These are phyloP conservation scores for Aeoliscus strigatus DNA, from an alignment of 2,797 vertebrate genomes.

Conservation along the genomic window DNA sequence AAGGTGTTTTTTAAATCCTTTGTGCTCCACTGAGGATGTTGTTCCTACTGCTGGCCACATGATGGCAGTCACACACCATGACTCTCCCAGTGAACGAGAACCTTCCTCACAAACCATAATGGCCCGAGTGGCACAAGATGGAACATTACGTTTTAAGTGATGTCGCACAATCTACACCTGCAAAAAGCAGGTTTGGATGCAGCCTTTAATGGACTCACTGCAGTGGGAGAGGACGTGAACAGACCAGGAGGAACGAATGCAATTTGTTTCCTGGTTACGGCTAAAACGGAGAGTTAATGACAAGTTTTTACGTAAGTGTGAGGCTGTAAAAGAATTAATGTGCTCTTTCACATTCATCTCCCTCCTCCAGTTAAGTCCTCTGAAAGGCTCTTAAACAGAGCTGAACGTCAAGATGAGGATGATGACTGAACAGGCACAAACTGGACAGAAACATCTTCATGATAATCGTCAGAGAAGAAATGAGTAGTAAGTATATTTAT, in stretches of 20 bases:
- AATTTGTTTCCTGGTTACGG: conserved; percentile 42
- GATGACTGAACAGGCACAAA: too few relatives aligned
- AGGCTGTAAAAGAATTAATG: conserved; percentile 36
- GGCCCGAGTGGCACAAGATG: too few relatives aligned
- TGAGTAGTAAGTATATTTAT: too few relatives aligned
- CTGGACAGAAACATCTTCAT: too few relatives aligned
- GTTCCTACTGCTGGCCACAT: conserved; percentile 31
- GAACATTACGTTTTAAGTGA: too few relatives aligned
- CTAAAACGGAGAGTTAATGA: conserved; percentile 35
- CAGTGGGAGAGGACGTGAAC: conserved; percentile 5
- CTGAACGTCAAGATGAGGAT: conserved; percentile 20
- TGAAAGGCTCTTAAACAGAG: conserved; percentile 10
- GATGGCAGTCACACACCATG: conserved; percentile 45
- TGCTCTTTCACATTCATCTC: conserved; percentile 21
- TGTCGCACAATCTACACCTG: conserved; percentile 12
- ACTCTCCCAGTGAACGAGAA: not conserved
- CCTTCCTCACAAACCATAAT: not conserved
- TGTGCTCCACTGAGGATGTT: conserved; percentile 6
- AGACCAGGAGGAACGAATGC: conserved; percentile 37
- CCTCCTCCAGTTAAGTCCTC: conserved; percentile 14
- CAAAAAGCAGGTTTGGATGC: conserved; percentile 2
- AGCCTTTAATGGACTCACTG: conserved; percentile 5
- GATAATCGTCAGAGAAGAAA: too few relatives aligned
- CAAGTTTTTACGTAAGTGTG: conserved; percentile 1
- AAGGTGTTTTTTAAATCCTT: too few relatives aligned